Evolutionary conservation across 1,140 invertebrate genomes (phyloP), one percentile per base, ranked within the genome.

Genomic region (Drosophila mayri): DNA sequence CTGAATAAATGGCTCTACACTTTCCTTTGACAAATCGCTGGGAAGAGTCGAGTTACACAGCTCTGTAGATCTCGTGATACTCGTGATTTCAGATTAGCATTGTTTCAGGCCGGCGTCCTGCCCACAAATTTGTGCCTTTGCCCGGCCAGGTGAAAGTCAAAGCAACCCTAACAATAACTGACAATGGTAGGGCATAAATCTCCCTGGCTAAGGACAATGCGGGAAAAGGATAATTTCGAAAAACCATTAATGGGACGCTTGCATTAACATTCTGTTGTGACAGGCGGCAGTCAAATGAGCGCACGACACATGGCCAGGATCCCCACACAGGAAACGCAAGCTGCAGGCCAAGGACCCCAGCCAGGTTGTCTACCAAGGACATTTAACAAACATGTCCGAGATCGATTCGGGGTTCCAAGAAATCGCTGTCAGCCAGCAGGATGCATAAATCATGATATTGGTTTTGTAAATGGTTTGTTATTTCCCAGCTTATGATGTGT

Each of bases 221-320:
- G 85, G 81, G 77, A 81, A 88, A 88, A 90, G 85, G 84, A 88
- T 88, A 88, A 90, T 88, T 81, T 90, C 70, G 85, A 79, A 88
- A 90, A 81, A 68, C 85, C 85, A 88, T 88, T 88, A 90, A 88
- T 85, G 82, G 68, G 47, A 79, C 64, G 54, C 30, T 46, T 63
- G 66, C 83, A 86, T 86, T 86, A 86, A 79, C 79, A 76, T 87
- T 63, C 59, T 88, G 85, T 88, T 88, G 74, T 90, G 85, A 88
- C 85, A 88, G 85, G 50, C 85, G 85, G 59, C 85, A 85, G 85
- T 78, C 76, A 88, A 88, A 88, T 88, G 76, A 79, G 76, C 64
- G 38, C 44, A 59, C 63, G 49, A 62, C 72, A 68, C 49, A 54
- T 61, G 67, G 67, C 35, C 46, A 57, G 46, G 66, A 73, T 46